Base-by-base conservation (phyloP, 2,113 vertebrate genomes). In the Etheostoma cragini region DNA sequence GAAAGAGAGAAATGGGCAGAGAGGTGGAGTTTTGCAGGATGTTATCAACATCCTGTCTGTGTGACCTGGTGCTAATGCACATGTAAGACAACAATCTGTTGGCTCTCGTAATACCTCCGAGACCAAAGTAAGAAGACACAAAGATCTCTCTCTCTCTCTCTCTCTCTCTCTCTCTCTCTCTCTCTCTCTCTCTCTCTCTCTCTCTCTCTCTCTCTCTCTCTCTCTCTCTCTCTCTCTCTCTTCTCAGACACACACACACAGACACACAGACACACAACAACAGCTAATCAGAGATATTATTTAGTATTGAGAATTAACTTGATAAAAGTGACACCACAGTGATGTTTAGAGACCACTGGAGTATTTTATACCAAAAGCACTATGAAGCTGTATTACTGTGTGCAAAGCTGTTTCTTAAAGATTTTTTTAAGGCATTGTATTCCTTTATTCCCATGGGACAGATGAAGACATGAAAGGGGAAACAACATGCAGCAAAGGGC, bases 11-110 rank as follows among this genome's bases (percentile, higher is more conserved):
- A 16, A 58, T 26, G 60, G 49, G 24, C 30, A 68, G 64, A 82
- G 80, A 87, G 71, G 69, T 56, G 72, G 69, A 80, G 74, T 81
- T 88, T 50, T 74, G 42, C 60, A 74, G 70, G 81, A 92, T 89
- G 66, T 88, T 87, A 89, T 92, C 87, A 85, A 82, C 87, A 89
- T 91, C 90, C 91, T 88, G 90, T 79, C 83, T 82, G 77, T 83
- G 71, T 85, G 88, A 91, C 80, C 88, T 91, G 87, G 57, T 81
- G 65, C 63, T 76, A 81, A 85, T 80, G 82, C 45, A 82, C 85
- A 85, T 89, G 80, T 76, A 61, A 85, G 81, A 88, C 72, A 85
- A 64, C 66, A 54, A 80, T 72, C 79, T 86, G 49, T 22, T 83
- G 82, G 76, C 77, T 83, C 47, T 67, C 35, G 58, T 77, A 70